phyloP scores from a whole-genome alignment of 2,888 invertebrate genomes.

The Pherbina coryleti region DNA sequence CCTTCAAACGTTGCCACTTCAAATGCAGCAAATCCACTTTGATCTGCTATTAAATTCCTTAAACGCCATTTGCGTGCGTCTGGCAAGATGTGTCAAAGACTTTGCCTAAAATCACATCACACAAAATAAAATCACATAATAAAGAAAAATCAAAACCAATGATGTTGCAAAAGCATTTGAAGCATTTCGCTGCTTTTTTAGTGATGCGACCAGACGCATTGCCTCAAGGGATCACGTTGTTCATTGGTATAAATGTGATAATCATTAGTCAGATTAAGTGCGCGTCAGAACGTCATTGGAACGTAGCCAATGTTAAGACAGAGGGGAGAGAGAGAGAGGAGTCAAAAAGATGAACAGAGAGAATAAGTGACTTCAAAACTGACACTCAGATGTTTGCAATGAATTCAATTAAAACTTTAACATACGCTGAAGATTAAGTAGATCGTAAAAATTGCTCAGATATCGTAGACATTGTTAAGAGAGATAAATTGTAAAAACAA shows the following conservation, averaged over 20 bases:
- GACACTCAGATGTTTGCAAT: not conserved
- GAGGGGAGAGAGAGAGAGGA: not conserved
- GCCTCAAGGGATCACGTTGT: not conserved
- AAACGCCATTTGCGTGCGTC: constrained; percentile 32
- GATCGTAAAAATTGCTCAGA: not conserved
- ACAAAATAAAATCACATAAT: not conserved
- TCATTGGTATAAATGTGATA: constrained; percentile 25
- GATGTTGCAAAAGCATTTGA: not conserved
- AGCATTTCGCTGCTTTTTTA: not conserved
- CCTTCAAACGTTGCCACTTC: constrained; percentile 17
- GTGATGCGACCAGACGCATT: not conserved
- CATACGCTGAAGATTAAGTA: not conserved
- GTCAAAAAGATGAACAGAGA: too few species aligned
- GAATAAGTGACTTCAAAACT: not conserved
- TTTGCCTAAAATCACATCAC: constrained; percentile 3
- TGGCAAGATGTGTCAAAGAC: constrained; percentile 33
- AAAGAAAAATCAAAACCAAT: not conserved
- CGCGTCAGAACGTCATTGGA: constrained; percentile 19
- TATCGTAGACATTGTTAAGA: too few species aligned
- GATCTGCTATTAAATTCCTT: constrained; percentile 36
- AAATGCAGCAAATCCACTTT: constrained; percentile 18
- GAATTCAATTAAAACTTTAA: not conserved
- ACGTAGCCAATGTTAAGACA: constrained; percentile 19
- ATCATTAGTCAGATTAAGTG: constrained; percentile 35
- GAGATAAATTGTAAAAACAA: too few species aligned